Conservation (phyloP, 2,113 vertebrate genomes). For the Coracopsis vasa region DNA sequence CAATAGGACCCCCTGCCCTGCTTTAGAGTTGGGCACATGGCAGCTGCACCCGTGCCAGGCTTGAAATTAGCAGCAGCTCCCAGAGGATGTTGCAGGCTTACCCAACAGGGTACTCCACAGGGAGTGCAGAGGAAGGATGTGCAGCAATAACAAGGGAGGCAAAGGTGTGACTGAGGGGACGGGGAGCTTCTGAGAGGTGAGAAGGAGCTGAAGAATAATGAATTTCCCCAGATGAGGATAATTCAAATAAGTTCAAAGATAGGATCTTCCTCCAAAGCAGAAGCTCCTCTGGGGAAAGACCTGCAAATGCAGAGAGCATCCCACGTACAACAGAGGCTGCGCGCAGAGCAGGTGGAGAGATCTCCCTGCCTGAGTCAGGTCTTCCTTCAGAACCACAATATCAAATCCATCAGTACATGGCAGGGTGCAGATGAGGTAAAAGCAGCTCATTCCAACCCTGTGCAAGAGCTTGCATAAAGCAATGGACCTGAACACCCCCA, state of each 20-base stretch:
- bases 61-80: not conserved
- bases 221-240: not conserved
- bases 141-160: not conserved
- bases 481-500: not conserved
- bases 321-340: not conserved
- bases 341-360: not conserved
- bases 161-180: not conserved
- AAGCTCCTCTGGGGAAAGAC: not conserved
- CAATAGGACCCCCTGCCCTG: not conserved
- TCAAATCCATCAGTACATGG: not conserved
- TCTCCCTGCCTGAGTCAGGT: not conserved
- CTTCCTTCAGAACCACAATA: not conserved
- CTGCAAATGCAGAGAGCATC: not conserved
- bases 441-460: not conserved
- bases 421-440: not conserved
- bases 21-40: not conserved
- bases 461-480: not conserved
- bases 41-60: not conserved
- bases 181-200: not conserved
- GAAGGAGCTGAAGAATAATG: not conserved
- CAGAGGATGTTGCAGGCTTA: not conserved
- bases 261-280: not conserved
- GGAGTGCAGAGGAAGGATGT: not conserved
- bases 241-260: not conserved
- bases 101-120: accelerated